phyloP scores from a whole-genome alignment of 2,888 invertebrate species.

The Augochlorella aurata region DNA sequence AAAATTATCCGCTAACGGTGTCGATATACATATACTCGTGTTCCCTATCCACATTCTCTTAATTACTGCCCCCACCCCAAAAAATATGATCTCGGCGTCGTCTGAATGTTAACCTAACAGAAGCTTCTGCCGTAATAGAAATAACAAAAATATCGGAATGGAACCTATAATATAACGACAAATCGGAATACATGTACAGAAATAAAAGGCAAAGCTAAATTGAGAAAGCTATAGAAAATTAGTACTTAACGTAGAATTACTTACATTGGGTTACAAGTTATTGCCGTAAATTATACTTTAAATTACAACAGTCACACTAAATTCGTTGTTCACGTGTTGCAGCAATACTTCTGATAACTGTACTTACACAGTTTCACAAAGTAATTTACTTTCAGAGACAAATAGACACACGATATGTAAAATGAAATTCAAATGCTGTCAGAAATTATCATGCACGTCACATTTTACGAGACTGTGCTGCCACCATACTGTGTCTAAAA shows the following conservation, averaged over 20 bases:
- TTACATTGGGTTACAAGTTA: slow-evolving; percentile 45
- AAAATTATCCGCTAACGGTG: slow-evolving; percentile 61
- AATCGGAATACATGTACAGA: background rate
- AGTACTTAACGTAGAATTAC: slow-evolving; percentile 40
- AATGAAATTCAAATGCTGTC: slow-evolving; percentile 69
- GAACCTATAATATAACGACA: background rate
- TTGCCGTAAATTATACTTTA: slow-evolving; percentile 29
- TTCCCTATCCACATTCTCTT: slow-evolving; percentile 60
- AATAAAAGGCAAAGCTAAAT: slow-evolving; percentile 25
- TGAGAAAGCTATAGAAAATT: slow-evolving; percentile 34
- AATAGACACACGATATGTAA: slow-evolving; percentile 41
- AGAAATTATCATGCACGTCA: slow-evolving; percentile 68
- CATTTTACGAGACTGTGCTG: slow-evolving; percentile 70
- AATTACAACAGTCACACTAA: slow-evolving; percentile 18
- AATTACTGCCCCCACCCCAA: slow-evolving; percentile 72
- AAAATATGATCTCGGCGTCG: slow-evolving; percentile 64
- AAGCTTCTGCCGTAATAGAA: background rate
- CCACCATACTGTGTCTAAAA: slow-evolving; percentile 44
- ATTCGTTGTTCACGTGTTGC: slow-evolving; percentile 31
- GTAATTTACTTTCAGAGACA: background rate
- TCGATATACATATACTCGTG: slow-evolving; percentile 56
- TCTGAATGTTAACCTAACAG: slow-evolving; percentile 65
- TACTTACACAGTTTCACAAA: slow-evolving; percentile 9
- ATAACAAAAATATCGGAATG: slow-evolving; percentile 1
- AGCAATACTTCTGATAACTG: slow-evolving; percentile 5